Evolutionary conservation across 2,113 vertebrate genomes (phyloP).

Genomic region (Solenodon paradoxus): DNA sequence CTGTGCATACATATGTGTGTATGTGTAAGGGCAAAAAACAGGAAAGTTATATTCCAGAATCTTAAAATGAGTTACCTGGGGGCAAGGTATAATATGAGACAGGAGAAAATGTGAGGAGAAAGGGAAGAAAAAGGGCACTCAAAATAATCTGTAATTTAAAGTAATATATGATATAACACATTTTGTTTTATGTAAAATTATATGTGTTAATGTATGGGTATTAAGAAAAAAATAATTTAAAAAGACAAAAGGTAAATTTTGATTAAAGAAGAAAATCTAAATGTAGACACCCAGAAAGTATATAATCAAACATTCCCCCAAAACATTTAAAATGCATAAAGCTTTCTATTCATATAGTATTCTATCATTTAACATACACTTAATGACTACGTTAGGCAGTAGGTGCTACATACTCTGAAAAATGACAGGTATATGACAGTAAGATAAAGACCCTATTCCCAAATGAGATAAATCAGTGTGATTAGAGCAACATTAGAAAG

Average conservation of each 20-base stretch:
- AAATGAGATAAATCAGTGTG: not conserved
- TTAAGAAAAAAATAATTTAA: not conserved
- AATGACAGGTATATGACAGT: not conserved
- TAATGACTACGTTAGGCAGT: not conserved
- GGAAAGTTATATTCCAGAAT: not conserved
- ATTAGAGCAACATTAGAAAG: not conserved
- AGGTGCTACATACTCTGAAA: not conserved
- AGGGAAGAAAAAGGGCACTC: not conserved
- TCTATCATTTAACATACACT: not conserved
- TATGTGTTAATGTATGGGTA: not conserved
- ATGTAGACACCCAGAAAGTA: not conserved
- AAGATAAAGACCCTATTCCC: not conserved
- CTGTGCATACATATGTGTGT: no score
- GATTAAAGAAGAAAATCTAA: not conserved
- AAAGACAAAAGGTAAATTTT: not conserved
- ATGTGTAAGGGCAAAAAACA: not conserved
- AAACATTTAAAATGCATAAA: not conserved
- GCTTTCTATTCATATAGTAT: not conserved
- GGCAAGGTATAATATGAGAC: not conserved
- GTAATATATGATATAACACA: not conserved
- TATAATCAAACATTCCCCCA: not conserved
- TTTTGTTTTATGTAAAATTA: not conserved
- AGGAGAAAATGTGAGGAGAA: not conserved
- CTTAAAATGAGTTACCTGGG: not conserved
- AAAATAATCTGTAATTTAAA: not conserved